phyloP scores from a whole-genome alignment of 1,140 invertebrate genomes.

The Cydia fagiglandana region DNA sequence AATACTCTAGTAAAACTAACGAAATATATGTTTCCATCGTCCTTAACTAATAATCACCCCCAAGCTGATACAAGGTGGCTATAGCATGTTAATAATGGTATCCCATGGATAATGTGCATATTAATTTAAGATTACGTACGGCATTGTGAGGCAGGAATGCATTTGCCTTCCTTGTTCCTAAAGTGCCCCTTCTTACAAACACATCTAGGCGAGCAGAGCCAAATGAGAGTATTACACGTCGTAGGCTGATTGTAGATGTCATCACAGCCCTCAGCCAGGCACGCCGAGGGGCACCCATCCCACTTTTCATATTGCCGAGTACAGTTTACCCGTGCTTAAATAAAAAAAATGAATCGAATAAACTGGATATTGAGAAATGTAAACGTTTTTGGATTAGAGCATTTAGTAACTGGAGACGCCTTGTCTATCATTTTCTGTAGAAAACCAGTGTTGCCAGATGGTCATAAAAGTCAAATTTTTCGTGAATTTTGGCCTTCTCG shows the following conservation, averaged over 20 bases:
- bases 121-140: neutral
- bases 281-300: slow-evolving; percentile 17
- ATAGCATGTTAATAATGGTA: neutral
- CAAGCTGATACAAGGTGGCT: no score
- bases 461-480: no score
- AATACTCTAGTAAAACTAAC: no score
- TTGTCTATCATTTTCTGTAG: no score
- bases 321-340: slow-evolving; percentile 19
- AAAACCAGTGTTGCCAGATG: no score
- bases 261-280: slow-evolving; percentile 23
- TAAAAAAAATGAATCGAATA: neutral
- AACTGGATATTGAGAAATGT: neutral
- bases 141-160: slow-evolving; percentile 18
- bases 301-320: slow-evolving; percentile 19
- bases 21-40: no score
- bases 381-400: no score
- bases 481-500: no score
- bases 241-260: slow-evolving; percentile 20
- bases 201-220: slow-evolving; percentile 20
- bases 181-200: slow-evolving; percentile 29
- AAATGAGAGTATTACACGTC: slow-evolving; percentile 10
- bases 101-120: neutral
- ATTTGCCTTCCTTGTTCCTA: slow-evolving; percentile 21
- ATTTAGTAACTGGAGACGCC: no score
- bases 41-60: no score